These are phyloP conservation scores for Hyppa rectilinea DNA, from an alignment of 2,888 invertebrate genomes.

Conservation along the genomic window DNA sequence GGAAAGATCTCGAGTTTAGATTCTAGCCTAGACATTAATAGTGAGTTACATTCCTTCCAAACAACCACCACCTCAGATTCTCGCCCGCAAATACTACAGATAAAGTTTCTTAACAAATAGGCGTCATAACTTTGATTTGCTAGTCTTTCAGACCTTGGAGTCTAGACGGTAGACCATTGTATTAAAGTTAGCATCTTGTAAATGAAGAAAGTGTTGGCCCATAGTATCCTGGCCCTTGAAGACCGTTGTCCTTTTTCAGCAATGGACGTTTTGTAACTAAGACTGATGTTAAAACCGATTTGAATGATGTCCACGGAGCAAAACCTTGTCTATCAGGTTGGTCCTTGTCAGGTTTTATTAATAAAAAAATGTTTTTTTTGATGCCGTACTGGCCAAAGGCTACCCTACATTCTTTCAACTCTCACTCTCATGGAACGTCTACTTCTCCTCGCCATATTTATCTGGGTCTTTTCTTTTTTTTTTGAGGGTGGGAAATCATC, in stretches of 20 bases:
- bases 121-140: constrained; percentile 45
- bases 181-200: not conserved
- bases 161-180: constrained; percentile 8
- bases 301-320: too few species aligned
- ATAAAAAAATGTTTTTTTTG: too few species aligned
- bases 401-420: not conserved
- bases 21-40: constrained; percentile 27
- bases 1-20: constrained; percentile 19
- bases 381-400: too few species aligned
- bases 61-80: constrained; percentile 27
- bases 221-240: not conserved
- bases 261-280: too few species aligned
- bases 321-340: too few species aligned
- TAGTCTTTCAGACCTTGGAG: not conserved
- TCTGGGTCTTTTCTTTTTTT: too few species aligned
- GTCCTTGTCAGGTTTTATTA: too few species aligned
- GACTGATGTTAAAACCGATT: too few species aligned
- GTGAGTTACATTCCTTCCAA: constrained; percentile 29
- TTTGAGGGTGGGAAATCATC: too few species aligned
- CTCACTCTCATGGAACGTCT: not conserved
- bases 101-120: constrained; percentile 46
- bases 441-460: not conserved
- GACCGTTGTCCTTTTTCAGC: not conserved
- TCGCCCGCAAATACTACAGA: constrained; percentile 19
- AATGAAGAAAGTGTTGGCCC: not conserved